Evolutionary conservation across 35 echinoderm and acorn worm species (phyloP), one percentile per base, ranked within the genome.

Genomic region (Apostichopus parvimensis): DNA sequence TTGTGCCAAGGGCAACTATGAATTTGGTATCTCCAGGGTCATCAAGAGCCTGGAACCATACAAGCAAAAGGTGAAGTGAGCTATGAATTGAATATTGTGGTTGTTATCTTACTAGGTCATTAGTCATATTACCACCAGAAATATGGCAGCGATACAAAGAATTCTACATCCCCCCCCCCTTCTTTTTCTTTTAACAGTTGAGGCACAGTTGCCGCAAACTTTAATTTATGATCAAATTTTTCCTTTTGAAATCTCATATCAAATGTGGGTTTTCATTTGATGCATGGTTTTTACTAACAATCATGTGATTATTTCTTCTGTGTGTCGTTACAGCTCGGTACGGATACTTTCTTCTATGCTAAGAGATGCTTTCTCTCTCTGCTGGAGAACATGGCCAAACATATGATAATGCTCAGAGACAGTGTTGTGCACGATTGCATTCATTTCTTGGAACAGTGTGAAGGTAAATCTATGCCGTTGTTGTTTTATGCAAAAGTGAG

Each of bases 331-430:
- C 94, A 98, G 97, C 91, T 98, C 66, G 96, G 97, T 28, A 98
- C 97, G 22, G 97, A 98, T 86, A 98, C 96, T 23, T 95, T 92
- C 94, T 95, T 96, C 87, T 98, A 94, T 78, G 94, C 94, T 77
- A 95, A 95, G 90, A 75, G 94, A 9, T 98, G 93, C 65, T 98
- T 98, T 82, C 91, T 98, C 12, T 95, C 94, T 28, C 87, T 98
- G 15, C 93, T 98, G 72, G 97, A 98, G 93, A 98, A 98, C 89
- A 96, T 96, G 94, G 94, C 94, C 17, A 98, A 98, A 65, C 96
- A 98, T 87, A 98, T 98, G 97, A 98, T 98, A n/a, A 98, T 98
- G 97, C 84, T 98, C 53, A 57, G 97, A 71, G 97, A 98, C 61
- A 96, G 95, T 59, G 97, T 98, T 8, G 90, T 94, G 2, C 88